Base-by-base conservation (phyloP, 1,140 invertebrate genomes). In the Zaprionus camerounensis region DNA sequence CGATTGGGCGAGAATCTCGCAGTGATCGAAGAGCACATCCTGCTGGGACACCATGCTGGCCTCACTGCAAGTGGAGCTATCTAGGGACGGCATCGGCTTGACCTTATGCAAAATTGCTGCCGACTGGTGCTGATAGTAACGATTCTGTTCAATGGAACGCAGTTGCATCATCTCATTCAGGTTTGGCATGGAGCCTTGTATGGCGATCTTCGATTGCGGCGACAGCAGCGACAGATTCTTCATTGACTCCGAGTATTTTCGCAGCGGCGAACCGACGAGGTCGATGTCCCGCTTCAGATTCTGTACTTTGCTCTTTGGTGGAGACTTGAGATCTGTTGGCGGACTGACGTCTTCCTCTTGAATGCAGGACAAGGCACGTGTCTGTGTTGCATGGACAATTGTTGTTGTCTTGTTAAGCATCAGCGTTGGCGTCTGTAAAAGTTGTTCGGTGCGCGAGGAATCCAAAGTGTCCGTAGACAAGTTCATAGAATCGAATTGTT, bases 151-250 rank as follows among this genome's bases (percentile, higher is more conserved):
- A 41, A 93, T 92, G 11, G 91, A 85, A 20, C 80, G 76, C 20
- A 92, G 76, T 22, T 69, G 69, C 22, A 80, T 71, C 80, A 93
- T 92, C 53, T 93, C 91, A 71, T 92, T 92, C 0, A 93, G 71
- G 83, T 93, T 93, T 9, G 92, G 92, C 91, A 93, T 91, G 1
- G 92, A 93, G 5, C 92, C 92, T 36, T 92, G 91, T 20, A 86
- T 93, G 2, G 76, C 74, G 5, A 81, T 49, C 51, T 87, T 83
- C 0, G 77, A 46, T 61, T 88, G 86, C 1, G 85, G 76, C 36
- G 88, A 82, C 1, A 76, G 66, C 51, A 81, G 55, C 1, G 80
- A 91, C 6, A 93, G 58, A 72, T 93, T 84, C 31, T 81, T 88
- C 92, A 93, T 93, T 1, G 92, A 93, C 63, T 92, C 91, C 0